These are phyloP conservation scores for Nerophis ophidion DNA, from an alignment of 2,113 vertebrate species.

Conservation along the genomic window DNA sequence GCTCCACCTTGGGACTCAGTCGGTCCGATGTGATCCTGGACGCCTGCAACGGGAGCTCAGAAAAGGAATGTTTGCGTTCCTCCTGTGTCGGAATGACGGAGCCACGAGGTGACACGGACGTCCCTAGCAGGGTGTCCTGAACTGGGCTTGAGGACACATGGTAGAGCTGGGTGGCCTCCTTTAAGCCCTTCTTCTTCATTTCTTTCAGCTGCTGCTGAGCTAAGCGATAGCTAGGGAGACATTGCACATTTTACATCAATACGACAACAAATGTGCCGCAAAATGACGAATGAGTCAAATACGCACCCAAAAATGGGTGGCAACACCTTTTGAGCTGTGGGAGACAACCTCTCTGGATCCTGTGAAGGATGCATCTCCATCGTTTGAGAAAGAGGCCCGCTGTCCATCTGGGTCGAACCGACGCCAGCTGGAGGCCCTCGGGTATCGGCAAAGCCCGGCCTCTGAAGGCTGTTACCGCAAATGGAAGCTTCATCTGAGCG, in stretches of 20 bases:
- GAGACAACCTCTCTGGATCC: slow-evolving; percentile 75
- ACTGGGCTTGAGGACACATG: slow-evolving; percentile 91
- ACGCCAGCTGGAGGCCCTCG: slow-evolving; percentile 26
- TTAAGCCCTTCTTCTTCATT: slow-evolving; percentile 94
- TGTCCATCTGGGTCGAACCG: slow-evolving; percentile 30
- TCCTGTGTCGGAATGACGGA: slow-evolving; percentile 66
- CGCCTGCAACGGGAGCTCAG: slow-evolving; percentile 56
- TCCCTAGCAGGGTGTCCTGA: slow-evolving; percentile 78
- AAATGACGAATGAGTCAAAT: background rate
- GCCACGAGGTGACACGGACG: slow-evolving; percentile 58
- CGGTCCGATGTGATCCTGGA: slow-evolving; percentile 54
- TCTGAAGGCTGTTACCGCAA: slow-evolving; percentile 76
- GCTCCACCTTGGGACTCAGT: slow-evolving; percentile 68
- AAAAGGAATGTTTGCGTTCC: slow-evolving; percentile 64
- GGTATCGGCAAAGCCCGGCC: slow-evolving; percentile 79
- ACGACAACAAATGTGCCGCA: background rate
- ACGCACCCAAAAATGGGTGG: slow-evolving; percentile 86
- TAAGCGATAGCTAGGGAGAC: slow-evolving; percentile 75
- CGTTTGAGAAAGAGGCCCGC: slow-evolving; percentile 61
- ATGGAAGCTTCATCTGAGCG: slow-evolving; percentile 89
- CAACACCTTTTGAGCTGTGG: slow-evolving; percentile 82
- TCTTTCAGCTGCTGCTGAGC: slow-evolving; percentile 96
- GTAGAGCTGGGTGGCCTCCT: slow-evolving; percentile 87
- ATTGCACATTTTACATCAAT: background rate
- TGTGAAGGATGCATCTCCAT: slow-evolving; percentile 59